Conservation (phyloP, 2,113 vertebrate genomes). For the Prunella himalayana region DNA sequence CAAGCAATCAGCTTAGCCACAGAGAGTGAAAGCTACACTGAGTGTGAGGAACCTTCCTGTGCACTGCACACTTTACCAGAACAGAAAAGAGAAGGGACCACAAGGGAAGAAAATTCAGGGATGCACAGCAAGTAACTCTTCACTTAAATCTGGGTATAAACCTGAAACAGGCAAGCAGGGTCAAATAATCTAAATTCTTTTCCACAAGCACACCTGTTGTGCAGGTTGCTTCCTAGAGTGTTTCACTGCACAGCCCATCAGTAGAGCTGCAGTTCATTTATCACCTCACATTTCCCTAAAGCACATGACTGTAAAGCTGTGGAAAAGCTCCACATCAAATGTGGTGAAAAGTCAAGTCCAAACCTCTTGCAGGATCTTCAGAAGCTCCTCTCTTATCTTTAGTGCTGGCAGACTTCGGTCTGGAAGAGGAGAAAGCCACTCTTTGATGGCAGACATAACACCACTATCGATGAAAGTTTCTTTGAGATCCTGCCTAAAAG, state of each 20-base stretch:
- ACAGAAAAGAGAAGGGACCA: background rate
- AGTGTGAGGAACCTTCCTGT: rapidly evolving
- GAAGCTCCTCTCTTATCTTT: slow-evolving; percentile 90
- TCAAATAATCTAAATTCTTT: background rate
- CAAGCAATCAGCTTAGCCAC: background rate
- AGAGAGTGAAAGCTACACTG: background rate
- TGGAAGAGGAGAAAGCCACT: slow-evolving; percentile 96
- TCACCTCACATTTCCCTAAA: background rate
- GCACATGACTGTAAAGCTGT: background rate
- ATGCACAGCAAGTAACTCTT: background rate
- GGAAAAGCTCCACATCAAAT: background rate
- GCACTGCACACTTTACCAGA: background rate
- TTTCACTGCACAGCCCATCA: background rate
- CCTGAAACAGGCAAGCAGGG: background rate
- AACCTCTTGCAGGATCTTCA: slow-evolving; percentile 95
- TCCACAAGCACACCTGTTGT: background rate
- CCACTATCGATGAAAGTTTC: slow-evolving; percentile 99
- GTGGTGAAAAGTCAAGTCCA: slow-evolving; percentile 2
- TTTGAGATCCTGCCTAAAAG: slow-evolving; percentile 91
- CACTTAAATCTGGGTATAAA: background rate
- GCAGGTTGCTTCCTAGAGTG: background rate
- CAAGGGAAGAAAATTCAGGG: background rate
- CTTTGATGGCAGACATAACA: slow-evolving; percentile 97
- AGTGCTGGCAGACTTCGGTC: slow-evolving; percentile 94
- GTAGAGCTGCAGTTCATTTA: background rate